Base-by-base conservation (phyloP, 2,113 vertebrate genomes). In the Hippocampus guttulatus region DNA sequence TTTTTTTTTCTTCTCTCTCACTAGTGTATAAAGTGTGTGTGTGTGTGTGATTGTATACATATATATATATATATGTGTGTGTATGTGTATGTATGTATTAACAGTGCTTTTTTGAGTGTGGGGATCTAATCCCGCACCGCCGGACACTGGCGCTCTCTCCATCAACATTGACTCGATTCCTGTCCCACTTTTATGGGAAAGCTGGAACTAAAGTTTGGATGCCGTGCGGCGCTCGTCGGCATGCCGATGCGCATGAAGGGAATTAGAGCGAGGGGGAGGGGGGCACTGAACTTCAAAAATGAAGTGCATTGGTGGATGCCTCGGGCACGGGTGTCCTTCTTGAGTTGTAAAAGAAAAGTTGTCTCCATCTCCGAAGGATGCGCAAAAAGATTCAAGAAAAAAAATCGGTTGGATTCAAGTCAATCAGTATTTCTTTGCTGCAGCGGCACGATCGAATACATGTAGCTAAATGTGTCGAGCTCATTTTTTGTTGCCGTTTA, bases 11-110 rank as follows among this genome's bases (percentile, higher is more conserved):
- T 78, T 71, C 9, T 77, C 21, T 12, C 25, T 5, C 76, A 80
- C 76, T 81, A 77, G 84, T 92, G 89, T 90, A 90, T 88, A 90
- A 89, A 89, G 84, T 92, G 89, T 91, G 91, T 85, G 87, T 33
- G 30, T 33, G 3, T 33, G 30, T 4, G 30, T 4, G 25, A 27
- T 27, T 27, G 25, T 27, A 33, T 33, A 33, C 0, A 3, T 33
- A 33, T 89, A 82, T 79, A 80, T 90, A 85, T 90, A 86, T 87
- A 23, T 14, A 25, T 3, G 12, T 58, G 2, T 61, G 27, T 55
- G 18, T 12, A 45, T 45, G 12, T 38, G 5, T 38, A 6, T 38
- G 33, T 38, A 1, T 38, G 33, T 51, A 55, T 55, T 82, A 86
- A 88, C 88, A 83, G 86, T 88, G 87, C 79, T 90, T 87, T 27